Conservation (phyloP, 1,140 invertebrate species). For the Arion vulgaris region DNA sequence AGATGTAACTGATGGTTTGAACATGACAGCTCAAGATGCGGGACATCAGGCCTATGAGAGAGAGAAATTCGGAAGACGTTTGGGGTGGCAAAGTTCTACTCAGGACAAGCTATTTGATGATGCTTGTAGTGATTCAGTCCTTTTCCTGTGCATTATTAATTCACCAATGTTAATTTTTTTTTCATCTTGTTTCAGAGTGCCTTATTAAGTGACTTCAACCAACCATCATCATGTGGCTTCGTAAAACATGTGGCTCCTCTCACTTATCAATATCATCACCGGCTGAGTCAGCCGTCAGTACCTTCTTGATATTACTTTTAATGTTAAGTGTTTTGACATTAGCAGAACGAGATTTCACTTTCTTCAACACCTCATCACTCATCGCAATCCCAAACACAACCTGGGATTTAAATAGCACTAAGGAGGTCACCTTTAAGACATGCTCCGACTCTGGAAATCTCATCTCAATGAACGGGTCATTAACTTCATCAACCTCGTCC, state of each 20-base stretch:
- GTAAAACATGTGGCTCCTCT: neutral
- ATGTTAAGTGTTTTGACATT: neutral
- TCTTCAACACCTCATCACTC: constrained; percentile 41
- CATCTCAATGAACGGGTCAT: constrained; percentile 13
- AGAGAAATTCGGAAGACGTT: too few species aligned
- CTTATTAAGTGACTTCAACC: neutral
- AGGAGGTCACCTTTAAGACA: constrained; percentile 38
- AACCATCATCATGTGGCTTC: neutral
- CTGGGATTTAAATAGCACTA: constrained; percentile 31
- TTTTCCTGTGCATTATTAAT: too few species aligned
- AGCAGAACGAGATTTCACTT: constrained; percentile 16
- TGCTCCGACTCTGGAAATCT: constrained; percentile 28
- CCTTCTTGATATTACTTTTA: neutral
- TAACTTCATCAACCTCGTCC: neutral
- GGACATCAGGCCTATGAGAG: too few species aligned
- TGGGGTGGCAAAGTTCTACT: too few species aligned
- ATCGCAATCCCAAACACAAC: constrained; percentile 31
- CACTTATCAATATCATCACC: neutral
- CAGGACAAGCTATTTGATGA: too few species aligned
- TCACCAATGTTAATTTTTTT: neutral
- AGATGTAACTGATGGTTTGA: too few species aligned
- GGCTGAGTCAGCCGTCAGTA: neutral
- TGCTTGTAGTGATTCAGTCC: too few species aligned
- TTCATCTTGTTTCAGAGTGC: neutral
- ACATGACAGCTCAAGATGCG: too few species aligned